phyloP scores from a whole-genome alignment of 1,140 invertebrate genomes.

The Plodia interpunctella region DNA sequence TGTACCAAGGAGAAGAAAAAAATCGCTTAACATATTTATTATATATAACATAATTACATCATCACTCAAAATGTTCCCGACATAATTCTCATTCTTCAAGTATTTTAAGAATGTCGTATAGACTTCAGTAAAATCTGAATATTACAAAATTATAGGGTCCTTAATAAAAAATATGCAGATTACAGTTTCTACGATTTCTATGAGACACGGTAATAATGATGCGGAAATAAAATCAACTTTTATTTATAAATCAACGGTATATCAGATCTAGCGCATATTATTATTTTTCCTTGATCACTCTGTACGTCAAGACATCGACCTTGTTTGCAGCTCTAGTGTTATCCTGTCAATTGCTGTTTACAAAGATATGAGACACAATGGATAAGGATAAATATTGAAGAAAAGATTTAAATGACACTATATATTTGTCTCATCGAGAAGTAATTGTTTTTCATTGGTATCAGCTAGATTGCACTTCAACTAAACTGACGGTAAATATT shows the following conservation, averaged over 20 bases:
- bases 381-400: constrained; percentile 4
- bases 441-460: not conserved
- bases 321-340: not conserved
- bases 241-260: not conserved
- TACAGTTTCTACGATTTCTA: too few species aligned
- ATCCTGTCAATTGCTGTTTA: constrained; percentile 4
- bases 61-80: too few species aligned
- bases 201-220: not conserved
- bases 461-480: not conserved
- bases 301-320: not conserved
- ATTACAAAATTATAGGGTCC: too few species aligned
- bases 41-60: too few species aligned
- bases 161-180: too few species aligned
- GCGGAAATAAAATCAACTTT: not conserved
- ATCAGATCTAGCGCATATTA: not conserved
- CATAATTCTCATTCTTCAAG: too few species aligned
- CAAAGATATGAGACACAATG: not conserved
- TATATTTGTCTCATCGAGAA: not conserved
- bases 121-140: too few species aligned
- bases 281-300: constrained; percentile 1
- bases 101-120: too few species aligned
- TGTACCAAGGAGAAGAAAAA: too few species aligned
- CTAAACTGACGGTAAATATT: not conserved
- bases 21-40: too few species aligned
- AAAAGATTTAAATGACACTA: not conserved